Conservation (phyloP, 2,888 invertebrate genomes). For the Clostera curtula region DNA sequence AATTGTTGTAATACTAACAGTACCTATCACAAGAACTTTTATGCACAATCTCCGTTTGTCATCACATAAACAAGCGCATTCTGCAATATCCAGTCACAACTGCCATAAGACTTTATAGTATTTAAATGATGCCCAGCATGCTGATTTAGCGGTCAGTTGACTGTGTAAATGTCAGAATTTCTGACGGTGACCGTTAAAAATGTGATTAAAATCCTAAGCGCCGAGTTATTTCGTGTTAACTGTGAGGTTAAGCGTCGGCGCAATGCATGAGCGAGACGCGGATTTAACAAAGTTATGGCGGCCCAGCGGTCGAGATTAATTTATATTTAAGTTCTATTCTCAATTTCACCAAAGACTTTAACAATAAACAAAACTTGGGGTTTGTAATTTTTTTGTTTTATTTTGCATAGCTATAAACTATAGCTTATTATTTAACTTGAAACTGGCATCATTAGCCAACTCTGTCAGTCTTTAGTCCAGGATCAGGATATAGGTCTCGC, state of each 20-base stretch:
- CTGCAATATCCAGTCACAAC: background rate
- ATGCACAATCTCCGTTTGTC: background rate
- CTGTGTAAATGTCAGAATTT: conserved; percentile 17
- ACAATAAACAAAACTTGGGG: too few relatives aligned
- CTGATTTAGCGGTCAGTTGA: conserved; percentile 13
- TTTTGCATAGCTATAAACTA: too few relatives aligned
- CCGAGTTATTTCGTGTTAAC: conserved; percentile 11
- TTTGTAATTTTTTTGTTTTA: too few relatives aligned
- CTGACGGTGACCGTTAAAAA: conserved; percentile 19
- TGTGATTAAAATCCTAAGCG: conserved; percentile 13
- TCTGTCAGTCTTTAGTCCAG: too few relatives aligned
- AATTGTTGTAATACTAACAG: too few relatives aligned
- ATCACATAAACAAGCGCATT: background rate
- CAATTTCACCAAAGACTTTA: too few relatives aligned
- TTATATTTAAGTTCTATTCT: too few relatives aligned
- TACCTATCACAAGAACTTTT: too few relatives aligned
- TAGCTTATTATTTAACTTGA: too few relatives aligned
- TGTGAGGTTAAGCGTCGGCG: background rate
- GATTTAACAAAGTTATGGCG: background rate
- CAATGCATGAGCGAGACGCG: conserved; percentile 4
- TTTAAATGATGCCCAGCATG: conserved; percentile 5
- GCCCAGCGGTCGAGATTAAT: too few relatives aligned
- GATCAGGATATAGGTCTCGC: too few relatives aligned
- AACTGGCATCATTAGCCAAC: too few relatives aligned
- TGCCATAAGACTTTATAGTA: conserved; percentile 11